Evolutionary conservation across 2,888 invertebrate genomes (phyloP), one percentile per base, ranked within the genome.

Genomic region (Clistopyga incitator): DNA sequence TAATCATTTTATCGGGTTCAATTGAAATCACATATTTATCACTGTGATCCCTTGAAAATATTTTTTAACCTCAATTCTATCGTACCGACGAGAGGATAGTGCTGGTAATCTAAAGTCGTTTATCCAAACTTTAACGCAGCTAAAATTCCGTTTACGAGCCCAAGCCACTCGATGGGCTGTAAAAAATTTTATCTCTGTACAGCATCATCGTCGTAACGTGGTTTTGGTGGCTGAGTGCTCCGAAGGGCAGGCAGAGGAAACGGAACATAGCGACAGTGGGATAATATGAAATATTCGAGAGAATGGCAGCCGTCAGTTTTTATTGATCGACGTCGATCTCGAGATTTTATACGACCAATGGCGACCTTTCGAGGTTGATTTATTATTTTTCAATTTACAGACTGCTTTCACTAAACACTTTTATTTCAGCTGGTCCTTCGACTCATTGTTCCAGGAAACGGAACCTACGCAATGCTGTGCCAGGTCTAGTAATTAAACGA

Each of bases 111-210:
- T 18, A 64, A 3, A 20, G 42, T 42, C 64, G 38, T 64, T 64
- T 34, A 61, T 29, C 64, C 10, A 64, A 64, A 64, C 38, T 64
- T 42, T 20, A 8, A 38, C 38, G 64, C 64, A 38, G 18, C 38
- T 64, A 10, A 64, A 64, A 64, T n/a, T 15, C 18, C 64, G 20
- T 42, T 70, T 70, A 20, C 70, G 52, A 70, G 54, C 25, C 18
- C 20, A n/a, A 70, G 15, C 34, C 50, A 70, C 70, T 50, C 34
- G 38, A 54, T 38, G 13, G 20, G 34, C 38, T 54, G 54, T 70
- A 54, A 70, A 70, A 34, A 54, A 54, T 70, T 54, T 70, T 52
- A 70, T 54, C 38, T 42, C 64, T 15, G 59, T 25, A 15, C 56
- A 20, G 34, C 34, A 8, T 11, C 42, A 42, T 15, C 11, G 64